Conservation (phyloP, 2,113 vertebrate genomes). For the Beaufortia kweichowensis region DNA sequence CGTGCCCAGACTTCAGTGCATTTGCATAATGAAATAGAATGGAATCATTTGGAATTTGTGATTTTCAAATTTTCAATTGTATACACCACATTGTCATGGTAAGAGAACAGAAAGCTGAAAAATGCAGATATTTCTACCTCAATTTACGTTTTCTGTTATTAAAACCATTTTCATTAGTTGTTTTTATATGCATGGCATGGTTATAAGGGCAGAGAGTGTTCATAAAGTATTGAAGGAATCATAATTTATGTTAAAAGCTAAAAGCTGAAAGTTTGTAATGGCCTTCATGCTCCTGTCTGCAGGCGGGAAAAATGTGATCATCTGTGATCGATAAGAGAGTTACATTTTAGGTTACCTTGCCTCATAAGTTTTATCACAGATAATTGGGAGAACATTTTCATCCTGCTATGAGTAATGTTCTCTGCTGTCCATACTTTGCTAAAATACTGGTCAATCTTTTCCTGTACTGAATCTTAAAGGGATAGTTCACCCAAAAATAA, state of each 20-base stretch:
- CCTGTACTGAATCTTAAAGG: neutral
- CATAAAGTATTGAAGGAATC: conserved; percentile 10
- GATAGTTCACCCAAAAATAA: too few species aligned
- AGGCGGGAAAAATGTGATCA: neutral
- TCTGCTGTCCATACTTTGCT: neutral
- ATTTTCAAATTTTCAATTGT: conserved; percentile 63
- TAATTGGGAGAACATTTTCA: conserved; percentile 1
- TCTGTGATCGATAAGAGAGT: neutral
- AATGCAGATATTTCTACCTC: conserved; percentile 32
- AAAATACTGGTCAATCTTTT: conserved; percentile 16
- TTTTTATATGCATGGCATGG: neutral
- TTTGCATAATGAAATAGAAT: conserved; percentile 68
- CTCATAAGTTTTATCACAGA: conserved; percentile 17
- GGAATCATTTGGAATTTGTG: conserved; percentile 61
- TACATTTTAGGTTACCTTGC: conserved; percentile 1
- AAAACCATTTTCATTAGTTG: neutral
- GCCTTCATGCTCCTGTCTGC: conserved; percentile 18
- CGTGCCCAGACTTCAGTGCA: conserved; percentile 45
- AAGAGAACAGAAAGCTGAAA: conserved; percentile 39
- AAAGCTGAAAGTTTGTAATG: conserved; percentile 14
- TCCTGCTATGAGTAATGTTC: neutral
- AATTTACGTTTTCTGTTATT: conserved; percentile 27
- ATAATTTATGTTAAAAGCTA: conserved; percentile 12
- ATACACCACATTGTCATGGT: conserved; percentile 57
- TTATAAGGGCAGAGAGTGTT: neutral